Base-by-base conservation (phyloP, 2,888 invertebrate genomes). In the Melipona beecheii region DNA sequence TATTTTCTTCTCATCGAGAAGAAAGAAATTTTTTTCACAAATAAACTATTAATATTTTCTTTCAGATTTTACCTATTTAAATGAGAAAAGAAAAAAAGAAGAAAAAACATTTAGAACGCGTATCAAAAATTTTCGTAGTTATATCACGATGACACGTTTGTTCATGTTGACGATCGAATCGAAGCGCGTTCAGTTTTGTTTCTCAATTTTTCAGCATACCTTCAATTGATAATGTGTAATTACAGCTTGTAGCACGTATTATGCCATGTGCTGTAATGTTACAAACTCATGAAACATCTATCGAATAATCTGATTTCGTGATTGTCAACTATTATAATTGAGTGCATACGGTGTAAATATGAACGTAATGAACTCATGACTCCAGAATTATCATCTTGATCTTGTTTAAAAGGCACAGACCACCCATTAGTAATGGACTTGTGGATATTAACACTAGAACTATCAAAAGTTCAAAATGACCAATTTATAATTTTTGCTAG, bases 271-370 rank as follows among this genome's bases (percentile, higher is more conserved):
- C 52, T 31, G 71, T 81, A 71, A 52, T 52, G 31, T 65, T 65
- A 58, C 56, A 36, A 27, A 27, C 54, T 19, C 54, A 50, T 50
- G n/a, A 43, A 66, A 71, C 58, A 58, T 72, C 65, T 65, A 52
- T 81, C 65, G n/a, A 31, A 66, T 68, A 81, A 75, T 78, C 50
- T 72, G 27, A 60, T 81, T 81, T 60, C 65, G 36, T 54, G 52
- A 60, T 58, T 81, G 71, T 66, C 66, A 66, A 15, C 24, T n/a
- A 19, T 21, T 3, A 60, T 60, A 58, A 81, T 81, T 24, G 52
- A 71, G 24, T 71, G 6, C 19, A 60, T 49, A 24, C 21, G 66
- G 3, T 17, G 56, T 11, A 58, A 71, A 66, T 81, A 49, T 17
- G 27, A 31, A 60, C 77, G 58, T 76, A 58, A 58, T 60, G 49